Conservation (phyloP, 2,888 invertebrate species). For the Drosophila birchii region DNA sequence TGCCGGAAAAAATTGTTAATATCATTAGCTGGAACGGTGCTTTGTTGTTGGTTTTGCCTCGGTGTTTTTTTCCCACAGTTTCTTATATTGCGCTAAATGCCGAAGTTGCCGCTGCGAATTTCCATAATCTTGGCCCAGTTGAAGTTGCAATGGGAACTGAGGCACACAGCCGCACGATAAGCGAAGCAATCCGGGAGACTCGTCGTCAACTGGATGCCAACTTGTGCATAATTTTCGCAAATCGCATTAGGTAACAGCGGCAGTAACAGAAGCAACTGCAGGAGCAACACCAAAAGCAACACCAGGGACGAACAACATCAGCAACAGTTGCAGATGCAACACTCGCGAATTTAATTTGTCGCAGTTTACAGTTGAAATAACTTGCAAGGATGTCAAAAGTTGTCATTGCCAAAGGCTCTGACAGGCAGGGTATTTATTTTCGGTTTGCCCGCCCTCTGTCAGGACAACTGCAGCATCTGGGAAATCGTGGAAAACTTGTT, state of each 20-base stretch:
- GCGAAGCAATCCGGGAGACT: conserved; percentile 56
- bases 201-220: conserved; percentile 35
- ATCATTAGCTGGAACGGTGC: conserved; percentile 70
- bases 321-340: conserved; percentile 46
- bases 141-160: conserved; percentile 39
- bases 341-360: conserved; percentile 73
- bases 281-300: conserved; percentile 28
- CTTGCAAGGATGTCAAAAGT: conserved; percentile 62
- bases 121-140: conserved; percentile 72
- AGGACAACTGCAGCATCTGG: conserved; percentile 17
- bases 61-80: conserved; percentile 23
- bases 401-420: conserved; percentile 39
- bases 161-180: conserved; percentile 63
- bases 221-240: conserved; percentile 68
- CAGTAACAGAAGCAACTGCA: conserved; percentile 47
- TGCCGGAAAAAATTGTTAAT: conserved; percentile 68
- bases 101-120: conserved; percentile 62
- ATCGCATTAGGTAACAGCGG: conserved; percentile 66
- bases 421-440: conserved; percentile 33
- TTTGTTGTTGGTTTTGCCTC: conserved; percentile 21
- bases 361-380: conserved; percentile 75
- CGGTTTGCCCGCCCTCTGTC: conserved; percentile 2
- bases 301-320: conserved; percentile 29
- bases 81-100: conserved; percentile 57
- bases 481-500: conserved; percentile 60